Base-by-base conservation (phyloP, 2,888 invertebrate species). In the Antitype chi region DNA sequence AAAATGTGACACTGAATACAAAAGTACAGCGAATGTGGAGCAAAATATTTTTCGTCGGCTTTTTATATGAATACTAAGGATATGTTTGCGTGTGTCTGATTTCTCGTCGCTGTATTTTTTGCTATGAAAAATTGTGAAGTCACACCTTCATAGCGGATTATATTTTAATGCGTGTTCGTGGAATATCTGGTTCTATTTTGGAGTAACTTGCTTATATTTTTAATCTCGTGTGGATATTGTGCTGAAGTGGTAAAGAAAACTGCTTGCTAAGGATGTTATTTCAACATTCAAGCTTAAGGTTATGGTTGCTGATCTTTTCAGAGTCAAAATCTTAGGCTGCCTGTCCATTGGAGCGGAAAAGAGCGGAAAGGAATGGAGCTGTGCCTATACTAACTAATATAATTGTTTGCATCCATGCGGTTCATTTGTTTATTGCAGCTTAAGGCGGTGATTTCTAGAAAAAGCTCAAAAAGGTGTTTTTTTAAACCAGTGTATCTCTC, bases 1-100 rank as follows among this genome's bases (percentile, higher is more conserved):
- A 78, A 84, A 85, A 84, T 82, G 70, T 82, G 84, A 85, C 76
- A 70, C 80, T 49, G 69, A 70, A 72, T 52, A 85, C 84, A 85
- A 85, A 82, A 64, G 71, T 82, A 82, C 55, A 66, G 38, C 82
- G 76, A 78, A 70, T 79, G 67, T 69, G 25, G 52, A 53, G 73
- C 73, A 59, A 74, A 78, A 85, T 79, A 79, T 85, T 76, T 85
- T 83, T 66, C 72, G 59, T 64, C 43, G 32, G 69, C 53, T 74
- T 76, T 77, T 85, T 85, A 70, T 76, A 75, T 59, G 78, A 70
- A 70, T 38, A 70, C 69, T 77, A 78, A 78, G 66, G 64, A 74
- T 32, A 64, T 82, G 64, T 84, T 78, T 70, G 69, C 74, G 43
- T 80, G 68, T 76, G 60, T 70, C 82, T 82, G 85, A 72, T 81